Evolutionary conservation across 2,888 invertebrate genomes (phyloP).

Genomic region (Willowsia nigromaculata): DNA sequence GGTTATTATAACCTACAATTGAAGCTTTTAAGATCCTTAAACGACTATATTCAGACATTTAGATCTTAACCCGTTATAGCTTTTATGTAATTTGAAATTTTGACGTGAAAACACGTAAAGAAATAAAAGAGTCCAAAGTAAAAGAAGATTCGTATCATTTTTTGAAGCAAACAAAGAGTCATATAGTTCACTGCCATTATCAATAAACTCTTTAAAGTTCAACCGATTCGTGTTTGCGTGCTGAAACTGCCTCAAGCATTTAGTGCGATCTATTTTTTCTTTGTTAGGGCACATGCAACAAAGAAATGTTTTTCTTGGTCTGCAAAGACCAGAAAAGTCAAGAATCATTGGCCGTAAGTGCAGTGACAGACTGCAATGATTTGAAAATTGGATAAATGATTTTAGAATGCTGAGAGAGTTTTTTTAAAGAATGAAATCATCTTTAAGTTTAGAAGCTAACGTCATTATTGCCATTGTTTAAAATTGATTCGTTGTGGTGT

Average conservation of each 20-base stretch:
- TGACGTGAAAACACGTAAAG: not conserved
- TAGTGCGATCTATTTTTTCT: not conserved
- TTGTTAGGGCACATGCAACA: not conserved
- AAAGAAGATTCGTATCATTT: not conserved
- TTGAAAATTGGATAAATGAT: not conserved
- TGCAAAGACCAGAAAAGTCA: too few relatives aligned
- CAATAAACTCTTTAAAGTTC: constrained; percentile 8
- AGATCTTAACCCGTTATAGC: too few relatives aligned
- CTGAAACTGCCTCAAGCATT: not conserved
- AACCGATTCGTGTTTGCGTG: not conserved
- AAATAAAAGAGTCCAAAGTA: not conserved
- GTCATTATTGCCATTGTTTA: not conserved
- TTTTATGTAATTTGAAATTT: not conserved
- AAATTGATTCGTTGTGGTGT: constrained; percentile 41
- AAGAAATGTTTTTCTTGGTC: too few relatives aligned
- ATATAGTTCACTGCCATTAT: constrained; percentile 45
- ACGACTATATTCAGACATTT: not conserved
- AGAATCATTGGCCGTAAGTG: too few relatives aligned
- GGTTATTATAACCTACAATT: not conserved
- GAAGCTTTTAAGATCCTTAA: not conserved
- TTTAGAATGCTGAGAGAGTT: not conserved
- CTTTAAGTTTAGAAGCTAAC: not conserved
- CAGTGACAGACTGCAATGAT: not conserved
- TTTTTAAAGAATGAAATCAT: constrained; percentile 40
- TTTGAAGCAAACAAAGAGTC: constrained; percentile 12